Evolutionary conservation across 1,140 invertebrate species (phyloP), one percentile per base, ranked within the genome.

Genomic region (Teleogryllus occipitalis): DNA sequence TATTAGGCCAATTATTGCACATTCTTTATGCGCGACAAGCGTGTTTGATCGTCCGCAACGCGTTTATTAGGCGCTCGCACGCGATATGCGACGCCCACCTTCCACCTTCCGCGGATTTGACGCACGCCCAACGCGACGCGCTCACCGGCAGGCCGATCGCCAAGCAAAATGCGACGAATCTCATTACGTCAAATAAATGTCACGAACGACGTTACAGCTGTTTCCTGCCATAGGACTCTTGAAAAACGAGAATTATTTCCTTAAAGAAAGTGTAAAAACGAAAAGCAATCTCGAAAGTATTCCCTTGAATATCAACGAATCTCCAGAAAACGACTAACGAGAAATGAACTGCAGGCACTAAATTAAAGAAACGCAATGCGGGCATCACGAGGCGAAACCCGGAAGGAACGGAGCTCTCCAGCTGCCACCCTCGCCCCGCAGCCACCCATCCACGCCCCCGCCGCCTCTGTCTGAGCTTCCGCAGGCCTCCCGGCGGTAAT

Each of bases 341-440:
- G 54, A 65, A 65, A 65, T 65, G 54, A 65, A 65, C 10, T 65
- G 54, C 54, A 65, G 54, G 54, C 54, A 65, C 10, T 65, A 65
- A 65, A 65, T 65, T 65, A 65, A 65, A 65, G 54, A 65, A 65
- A 65, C 54, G 54, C 54, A 65, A 65, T 65, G 54, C 54, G 54
- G 54, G 54, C 54, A 65, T 65, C 54, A 18, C 54, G 10, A 10
- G 54, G 18, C 54, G 18, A 65, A 65, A 65, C 18, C 54, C 54
- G 18, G 54, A 65, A 65, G 54, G 54, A 65, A 65, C 18, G 54
- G 54, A 65, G 10, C 54, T 18, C 54, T 65, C 54, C 54, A 65
- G 10, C 54, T 18, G 10, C 18, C 54, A 10, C 54, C 54, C 7
- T 7, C 54, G 18, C 18, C 54, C 18, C 54, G 10, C 18, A 65